phyloP scores from a whole-genome alignment of 2,797 vertebrate genomes.

The Eutrigla gurnardus region DNA sequence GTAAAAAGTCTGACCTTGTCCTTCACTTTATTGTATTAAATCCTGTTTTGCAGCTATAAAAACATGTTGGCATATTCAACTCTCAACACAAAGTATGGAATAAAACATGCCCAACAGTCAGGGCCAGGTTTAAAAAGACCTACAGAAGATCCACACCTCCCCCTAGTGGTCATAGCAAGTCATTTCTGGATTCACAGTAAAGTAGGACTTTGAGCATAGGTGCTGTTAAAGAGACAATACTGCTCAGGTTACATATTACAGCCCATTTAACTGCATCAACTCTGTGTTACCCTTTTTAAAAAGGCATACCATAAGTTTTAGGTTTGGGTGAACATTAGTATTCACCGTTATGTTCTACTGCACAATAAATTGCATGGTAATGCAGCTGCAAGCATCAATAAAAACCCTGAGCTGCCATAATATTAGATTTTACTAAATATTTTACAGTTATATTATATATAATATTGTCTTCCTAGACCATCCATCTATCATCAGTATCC shows the following conservation, averaged over 20 bases:
- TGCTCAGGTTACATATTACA: neutral
- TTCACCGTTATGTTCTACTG: too few relatives aligned
- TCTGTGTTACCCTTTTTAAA: neutral
- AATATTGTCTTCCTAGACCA: too few relatives aligned
- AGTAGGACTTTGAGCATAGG: too few relatives aligned
- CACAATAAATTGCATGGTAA: neutral
- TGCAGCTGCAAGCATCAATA: neutral
- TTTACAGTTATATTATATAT: too few relatives aligned
- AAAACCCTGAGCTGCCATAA: neutral
- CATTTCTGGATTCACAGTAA: neutral
- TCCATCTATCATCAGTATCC: too few relatives aligned
- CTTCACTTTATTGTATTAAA: neutral
- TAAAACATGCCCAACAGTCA: neutral
- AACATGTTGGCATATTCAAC: constrained; percentile 23
- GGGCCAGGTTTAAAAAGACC: neutral
- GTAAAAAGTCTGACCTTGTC: too few relatives aligned
- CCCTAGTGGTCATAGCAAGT: neutral
- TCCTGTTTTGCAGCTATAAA: constrained; percentile 23
- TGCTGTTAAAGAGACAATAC: neutral
- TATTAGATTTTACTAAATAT: too few relatives aligned
- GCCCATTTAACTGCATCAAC: neutral
- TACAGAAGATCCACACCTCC: constrained; percentile 8
- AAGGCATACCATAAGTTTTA: neutral
- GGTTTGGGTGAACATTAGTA: too few relatives aligned
- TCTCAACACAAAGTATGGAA: constrained; percentile 10